Conservation (phyloP, 2,797 vertebrate species). For the Gobionotothen gibberifrons region DNA sequence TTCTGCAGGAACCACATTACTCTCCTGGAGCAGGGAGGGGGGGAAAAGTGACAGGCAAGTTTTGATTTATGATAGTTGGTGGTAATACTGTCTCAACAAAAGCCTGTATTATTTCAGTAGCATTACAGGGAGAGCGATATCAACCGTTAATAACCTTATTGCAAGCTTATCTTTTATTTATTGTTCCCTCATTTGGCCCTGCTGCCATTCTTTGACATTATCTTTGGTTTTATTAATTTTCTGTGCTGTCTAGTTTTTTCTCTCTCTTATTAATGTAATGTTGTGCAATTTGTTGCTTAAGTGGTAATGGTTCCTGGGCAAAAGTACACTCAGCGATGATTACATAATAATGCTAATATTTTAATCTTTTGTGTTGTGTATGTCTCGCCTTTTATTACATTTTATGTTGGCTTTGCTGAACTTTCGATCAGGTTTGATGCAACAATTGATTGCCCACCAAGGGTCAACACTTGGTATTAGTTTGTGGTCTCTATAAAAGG, state of each 20-base stretch:
- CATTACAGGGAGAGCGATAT: constrained; percentile 27
- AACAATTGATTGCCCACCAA: no score
- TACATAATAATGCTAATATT: not conserved
- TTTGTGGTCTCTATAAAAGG: no score
- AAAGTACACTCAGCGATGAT: not conserved
- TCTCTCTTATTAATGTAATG: not conserved
- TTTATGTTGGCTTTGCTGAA: no score
- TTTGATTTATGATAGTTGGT: constrained; percentile 71
- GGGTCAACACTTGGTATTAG: no score
- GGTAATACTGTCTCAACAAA: constrained; percentile 51
- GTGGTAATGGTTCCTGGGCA: not conserved
- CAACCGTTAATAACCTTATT: constrained; percentile 43
- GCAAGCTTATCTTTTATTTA: constrained; percentile 47
- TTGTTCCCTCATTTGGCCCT: constrained; percentile 20
- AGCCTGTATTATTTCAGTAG: constrained; percentile 43
- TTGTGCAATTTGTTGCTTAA: not conserved
- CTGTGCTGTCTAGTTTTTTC: not conserved
- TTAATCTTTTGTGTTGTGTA: no score
- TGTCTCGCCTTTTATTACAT: no score
- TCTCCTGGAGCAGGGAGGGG: constrained; percentile 26
- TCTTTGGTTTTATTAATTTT: constrained; percentile 1
- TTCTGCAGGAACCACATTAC: constrained; percentile 50
- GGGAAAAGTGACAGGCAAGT: constrained; percentile 50
- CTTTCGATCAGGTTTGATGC: no score
- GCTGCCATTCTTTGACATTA: not conserved